A percentile compares a stretch with the other conserved stretches of the same genome.
Conservation (phyloP, 1,140 invertebrate genomes). For the Camponotus vicinus region DNA sequence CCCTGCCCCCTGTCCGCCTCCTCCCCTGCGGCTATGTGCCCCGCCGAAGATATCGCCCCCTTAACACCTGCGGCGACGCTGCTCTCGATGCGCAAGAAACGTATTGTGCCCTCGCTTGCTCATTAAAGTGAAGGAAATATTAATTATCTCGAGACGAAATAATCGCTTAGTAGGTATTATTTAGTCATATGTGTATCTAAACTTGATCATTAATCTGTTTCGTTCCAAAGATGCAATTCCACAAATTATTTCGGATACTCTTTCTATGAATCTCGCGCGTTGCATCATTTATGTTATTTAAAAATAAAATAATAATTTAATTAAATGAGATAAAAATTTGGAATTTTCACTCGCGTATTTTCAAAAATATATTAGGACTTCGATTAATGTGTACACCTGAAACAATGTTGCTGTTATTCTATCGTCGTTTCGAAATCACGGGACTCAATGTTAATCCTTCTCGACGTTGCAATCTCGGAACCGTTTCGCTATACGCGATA, state of each 20-base stretch:
- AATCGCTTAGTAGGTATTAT: slow-evolving; percentile 10
- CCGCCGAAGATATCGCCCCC: slow-evolving; percentile 54
- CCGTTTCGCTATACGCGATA: neutral
- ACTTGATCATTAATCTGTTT: neutral
- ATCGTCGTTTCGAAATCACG: neutral
- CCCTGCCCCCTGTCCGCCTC: neutral
- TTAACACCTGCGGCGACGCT: slow-evolving; percentile 59
- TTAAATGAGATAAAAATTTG: neutral
- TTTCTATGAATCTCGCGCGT: too few relatives aligned
- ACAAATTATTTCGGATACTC: too few relatives aligned
- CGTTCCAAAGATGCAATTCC: neutral
- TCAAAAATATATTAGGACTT: neutral
- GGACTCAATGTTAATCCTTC: neutral
- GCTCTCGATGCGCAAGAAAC: slow-evolving; percentile 43
- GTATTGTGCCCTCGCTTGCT: slow-evolving; percentile 9
- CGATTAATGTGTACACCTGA: neutral
- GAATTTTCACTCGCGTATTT: neutral
- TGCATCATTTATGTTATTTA: too few relatives aligned
- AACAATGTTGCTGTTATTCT: neutral
- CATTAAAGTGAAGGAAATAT: slow-evolving; percentile 48
- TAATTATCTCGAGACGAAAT: slow-evolving; percentile 43
- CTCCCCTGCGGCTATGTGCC: slow-evolving; percentile 35
- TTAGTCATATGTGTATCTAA: neutral
- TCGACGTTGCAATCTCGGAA: neutral
- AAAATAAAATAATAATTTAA: too few relatives aligned